A percentile compares a stretch with the other conserved stretches of the same genome.
phyloP scores from a whole-genome alignment of 2,797 vertebrate genomes.

The Setipinna tenuifilis region DNA sequence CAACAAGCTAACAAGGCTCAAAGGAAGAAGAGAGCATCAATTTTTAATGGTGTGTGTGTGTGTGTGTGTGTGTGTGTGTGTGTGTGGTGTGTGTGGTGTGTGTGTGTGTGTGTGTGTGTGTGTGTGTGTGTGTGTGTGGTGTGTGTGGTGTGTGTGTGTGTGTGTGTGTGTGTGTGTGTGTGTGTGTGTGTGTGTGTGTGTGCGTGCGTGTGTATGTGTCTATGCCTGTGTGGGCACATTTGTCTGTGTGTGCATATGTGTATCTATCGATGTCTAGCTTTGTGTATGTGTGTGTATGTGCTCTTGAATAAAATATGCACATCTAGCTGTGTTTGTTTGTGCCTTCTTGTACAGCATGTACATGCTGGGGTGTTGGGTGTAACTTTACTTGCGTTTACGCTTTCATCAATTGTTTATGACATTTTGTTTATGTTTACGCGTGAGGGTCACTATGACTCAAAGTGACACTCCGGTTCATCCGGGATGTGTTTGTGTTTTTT shows the following conservation, averaged over 20 bases:
- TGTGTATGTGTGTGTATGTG: neutral
- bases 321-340: neutral
- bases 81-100: too few relatives aligned
- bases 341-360: neutral
- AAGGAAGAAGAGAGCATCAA: neutral
- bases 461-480: neutral
- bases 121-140: too few relatives aligned
- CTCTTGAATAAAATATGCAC: too few relatives aligned
- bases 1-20: slow-evolving; percentile 10
- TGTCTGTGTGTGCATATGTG: neutral
- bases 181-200: slow-evolving; percentile 19
- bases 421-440: neutral
- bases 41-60: slow-evolving; percentile 2
- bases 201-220: slow-evolving; percentile 25
- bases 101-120: neutral
- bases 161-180: neutral
- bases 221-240: neutral
- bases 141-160: neutral
- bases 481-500: neutral
- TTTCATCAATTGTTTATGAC: neutral
- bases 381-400: neutral
- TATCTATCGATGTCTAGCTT: too few relatives aligned
- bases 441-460: neutral
- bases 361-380: neutral
- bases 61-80: too few relatives aligned